These are phyloP conservation scores for Eudyptes chrysolophus DNA, from an alignment of 2,113 vertebrate genomes.

Conservation along the genomic window DNA sequence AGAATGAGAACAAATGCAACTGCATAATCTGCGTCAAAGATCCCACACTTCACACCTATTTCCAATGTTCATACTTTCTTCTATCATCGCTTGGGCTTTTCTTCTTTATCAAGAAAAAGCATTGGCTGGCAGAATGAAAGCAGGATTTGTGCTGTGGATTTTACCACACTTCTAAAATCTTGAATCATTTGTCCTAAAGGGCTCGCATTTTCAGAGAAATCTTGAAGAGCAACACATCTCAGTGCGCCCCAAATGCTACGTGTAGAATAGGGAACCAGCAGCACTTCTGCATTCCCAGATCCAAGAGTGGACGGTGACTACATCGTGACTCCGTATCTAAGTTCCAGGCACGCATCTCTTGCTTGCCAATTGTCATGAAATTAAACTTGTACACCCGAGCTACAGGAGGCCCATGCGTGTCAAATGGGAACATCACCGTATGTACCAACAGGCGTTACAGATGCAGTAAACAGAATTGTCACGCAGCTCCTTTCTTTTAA, in stretches of 20 bases:
- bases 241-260: accelerated
- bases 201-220: background rate
- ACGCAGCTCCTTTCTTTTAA: background rate
- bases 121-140: background rate
- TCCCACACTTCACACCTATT: background rate
- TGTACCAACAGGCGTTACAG: background rate
- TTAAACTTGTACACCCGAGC: background rate
- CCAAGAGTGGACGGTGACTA: background rate
- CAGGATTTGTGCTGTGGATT: background rate
- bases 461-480: background rate
- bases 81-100: background rate
- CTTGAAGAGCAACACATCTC: background rate
- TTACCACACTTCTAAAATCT: background rate
- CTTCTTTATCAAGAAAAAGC: background rate
- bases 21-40: accelerated
- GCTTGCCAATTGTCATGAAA: background rate
- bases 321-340: background rate
- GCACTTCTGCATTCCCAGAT: background rate
- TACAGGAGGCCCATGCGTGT: background rate
- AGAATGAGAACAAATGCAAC: background rate
- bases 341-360: background rate
- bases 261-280: background rate
- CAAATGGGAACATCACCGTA: background rate
- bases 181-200: background rate
- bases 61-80: background rate